Base-by-base conservation (phyloP, 2,797 vertebrate species). In the Chloroceryle amazona region DNA sequence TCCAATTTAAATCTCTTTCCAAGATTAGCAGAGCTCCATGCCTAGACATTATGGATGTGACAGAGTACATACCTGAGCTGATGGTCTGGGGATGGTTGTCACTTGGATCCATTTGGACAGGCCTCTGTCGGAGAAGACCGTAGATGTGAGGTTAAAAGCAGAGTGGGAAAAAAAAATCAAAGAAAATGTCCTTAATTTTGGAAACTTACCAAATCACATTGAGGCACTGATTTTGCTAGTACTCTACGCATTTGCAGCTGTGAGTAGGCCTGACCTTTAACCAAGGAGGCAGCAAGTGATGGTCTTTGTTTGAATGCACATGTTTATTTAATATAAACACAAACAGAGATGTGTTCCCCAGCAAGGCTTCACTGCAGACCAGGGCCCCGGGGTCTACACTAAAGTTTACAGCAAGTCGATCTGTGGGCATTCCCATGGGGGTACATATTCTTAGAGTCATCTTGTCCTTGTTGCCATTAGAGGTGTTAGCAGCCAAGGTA, bases 231-330 rank as follows among this genome's bases (percentile, higher is more conserved):
- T 54, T 76, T 95, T 94, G 29, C 29, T 75, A 13, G 25, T n/a
- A 31, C 46, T 94, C 81, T 63, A 51, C 16, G 73, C 7, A 22
- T 93, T 93, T 67, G 86, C 81, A 92, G 60, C 33, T 95, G 65
- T 96, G 92, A 92, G 68, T 54, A 29, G 79, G 76, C 80, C 91
- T 96, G 86, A 94, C 91, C 92, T 97, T 98, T 97, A 96, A 89
- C 91, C 84, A 35, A 60, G 93, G 91, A 91, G 96, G 90, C 76
- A 97, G 87, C 79, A 94, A 97, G 87, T 83, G 93, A 93, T 90
- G 78, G 47, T 93, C 93, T 96, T 93, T 88, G 65, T 87, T 95
- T 96, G 89, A 58, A 73, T 3, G 10, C 51, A 17, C 51, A 31
- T 63, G 73, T 55, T 60, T 81, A 57, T 93, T 47, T 67, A 47